Percentiles rank a stretch among this genome's conserved stretches.
phyloP scores from a whole-genome alignment of 2,797 vertebrate species.

The Neostethus bicornis region DNA sequence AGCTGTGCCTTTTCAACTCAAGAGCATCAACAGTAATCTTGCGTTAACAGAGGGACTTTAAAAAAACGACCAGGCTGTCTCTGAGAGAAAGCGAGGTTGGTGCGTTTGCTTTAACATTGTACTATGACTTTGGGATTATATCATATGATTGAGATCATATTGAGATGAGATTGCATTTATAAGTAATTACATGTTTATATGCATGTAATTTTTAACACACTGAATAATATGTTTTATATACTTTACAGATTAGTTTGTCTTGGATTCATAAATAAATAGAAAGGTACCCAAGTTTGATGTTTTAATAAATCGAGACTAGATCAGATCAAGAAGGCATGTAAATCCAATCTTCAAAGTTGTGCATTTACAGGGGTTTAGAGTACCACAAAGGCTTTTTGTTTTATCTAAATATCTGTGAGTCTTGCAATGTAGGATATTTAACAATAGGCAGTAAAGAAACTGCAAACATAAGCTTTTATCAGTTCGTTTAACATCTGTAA shows the following conservation, averaged over 20 bases:
- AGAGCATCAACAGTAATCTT: constrained; percentile 55
- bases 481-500: background rate
- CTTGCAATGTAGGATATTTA: background rate
- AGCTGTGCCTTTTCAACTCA: constrained; percentile 60
- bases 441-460: background rate
- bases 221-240: too few relatives aligned
- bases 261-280: constrained; percentile 14
- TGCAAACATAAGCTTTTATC: background rate
- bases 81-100: constrained; percentile 29
- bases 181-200: too few relatives aligned
- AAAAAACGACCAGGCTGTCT: constrained; percentile 54
- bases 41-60: constrained; percentile 54
- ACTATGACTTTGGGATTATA: too few relatives aligned
- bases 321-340: constrained; percentile 4
- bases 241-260: too few relatives aligned
- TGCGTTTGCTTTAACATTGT: constrained; percentile 43
- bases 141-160: too few relatives aligned
- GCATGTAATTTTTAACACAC: too few relatives aligned
- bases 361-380: background rate
- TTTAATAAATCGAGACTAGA: constrained; percentile 23
- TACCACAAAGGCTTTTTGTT: background rate
- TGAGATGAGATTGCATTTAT: too few relatives aligned
- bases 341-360: constrained; percentile 2
- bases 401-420: constrained; percentile 1
- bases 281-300: constrained; percentile 37